phyloP scores from a whole-genome alignment of 2,113 vertebrate species.

The Mobula hypostoma region DNA sequence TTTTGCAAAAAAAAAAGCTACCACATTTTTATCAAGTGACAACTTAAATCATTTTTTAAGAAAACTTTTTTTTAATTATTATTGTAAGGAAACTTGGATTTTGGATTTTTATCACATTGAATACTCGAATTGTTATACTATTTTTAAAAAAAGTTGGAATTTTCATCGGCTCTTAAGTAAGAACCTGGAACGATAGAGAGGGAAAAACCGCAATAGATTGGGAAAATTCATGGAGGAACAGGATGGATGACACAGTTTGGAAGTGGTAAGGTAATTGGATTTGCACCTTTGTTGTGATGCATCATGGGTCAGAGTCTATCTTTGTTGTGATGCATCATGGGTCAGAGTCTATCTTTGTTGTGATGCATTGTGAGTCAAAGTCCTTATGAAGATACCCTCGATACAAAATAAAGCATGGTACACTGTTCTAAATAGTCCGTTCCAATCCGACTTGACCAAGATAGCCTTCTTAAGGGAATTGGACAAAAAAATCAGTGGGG shows the following conservation, averaged over 20 bases:
- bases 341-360: neutral
- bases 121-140: conserved; percentile 15
- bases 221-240: neutral
- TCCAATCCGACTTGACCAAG: neutral
- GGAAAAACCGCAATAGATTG: neutral
- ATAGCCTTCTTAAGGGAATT: neutral
- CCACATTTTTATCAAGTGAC: conserved; percentile 33
- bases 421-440: neutral
- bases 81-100: conserved; percentile 23
- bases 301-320: neutral
- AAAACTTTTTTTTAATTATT: conserved; percentile 22
- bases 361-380: neutral
- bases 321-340: neutral
- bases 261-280: neutral
- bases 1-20: conserved; percentile 21
- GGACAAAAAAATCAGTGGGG: neutral
- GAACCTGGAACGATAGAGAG: neutral
- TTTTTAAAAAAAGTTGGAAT: neutral
- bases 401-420: neutral
- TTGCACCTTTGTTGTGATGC: neutral
- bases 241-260: neutral
- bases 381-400: neutral
- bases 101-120: conserved; percentile 23
- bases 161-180: neutral
- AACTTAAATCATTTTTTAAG: conserved; percentile 2